Conservation (phyloP, 2,797 vertebrate genomes). For the Tarsius wallacei region DNA sequence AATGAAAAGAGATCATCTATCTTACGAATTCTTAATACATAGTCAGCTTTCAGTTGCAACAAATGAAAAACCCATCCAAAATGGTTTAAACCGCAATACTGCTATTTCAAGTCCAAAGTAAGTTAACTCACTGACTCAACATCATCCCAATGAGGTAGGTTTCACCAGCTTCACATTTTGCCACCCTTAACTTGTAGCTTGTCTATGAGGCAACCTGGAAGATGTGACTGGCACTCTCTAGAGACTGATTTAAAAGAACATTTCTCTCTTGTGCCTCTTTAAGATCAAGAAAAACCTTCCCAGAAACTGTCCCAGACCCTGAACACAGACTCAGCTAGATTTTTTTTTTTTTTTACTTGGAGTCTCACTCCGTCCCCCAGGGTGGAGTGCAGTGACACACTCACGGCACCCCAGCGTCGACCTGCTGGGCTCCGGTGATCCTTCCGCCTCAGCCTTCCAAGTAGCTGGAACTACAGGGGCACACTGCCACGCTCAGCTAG, state of each 20-base stretch:
- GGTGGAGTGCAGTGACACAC: no score
- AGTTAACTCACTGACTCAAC: not conserved
- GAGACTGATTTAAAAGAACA: not conserved
- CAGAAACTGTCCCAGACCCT: not conserved
- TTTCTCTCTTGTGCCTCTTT: not conserved
- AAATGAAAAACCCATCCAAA: not conserved
- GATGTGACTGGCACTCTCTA: not conserved
- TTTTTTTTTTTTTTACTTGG: not conserved
- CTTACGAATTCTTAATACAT: not conserved
- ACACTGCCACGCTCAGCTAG: no score
- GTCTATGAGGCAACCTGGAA: not conserved
- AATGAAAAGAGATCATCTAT: not conserved
- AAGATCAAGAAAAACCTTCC: not conserved
- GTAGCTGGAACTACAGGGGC: no score
- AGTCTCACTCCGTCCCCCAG: no score
- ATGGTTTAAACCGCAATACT: not conserved
- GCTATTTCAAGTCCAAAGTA: not conserved
- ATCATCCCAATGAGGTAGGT: not conserved
- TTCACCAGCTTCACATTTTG: not conserved
- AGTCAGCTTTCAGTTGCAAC: conserved; percentile 15
- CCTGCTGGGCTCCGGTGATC: no score
- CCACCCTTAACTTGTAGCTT: not conserved
- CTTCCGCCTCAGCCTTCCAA: no score
- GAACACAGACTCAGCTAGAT: not conserved
- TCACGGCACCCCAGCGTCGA: no score